These are phyloP conservation scores for Prenolepis imparis DNA, from an alignment of 2,888 invertebrate species.

Conservation along the genomic window DNA sequence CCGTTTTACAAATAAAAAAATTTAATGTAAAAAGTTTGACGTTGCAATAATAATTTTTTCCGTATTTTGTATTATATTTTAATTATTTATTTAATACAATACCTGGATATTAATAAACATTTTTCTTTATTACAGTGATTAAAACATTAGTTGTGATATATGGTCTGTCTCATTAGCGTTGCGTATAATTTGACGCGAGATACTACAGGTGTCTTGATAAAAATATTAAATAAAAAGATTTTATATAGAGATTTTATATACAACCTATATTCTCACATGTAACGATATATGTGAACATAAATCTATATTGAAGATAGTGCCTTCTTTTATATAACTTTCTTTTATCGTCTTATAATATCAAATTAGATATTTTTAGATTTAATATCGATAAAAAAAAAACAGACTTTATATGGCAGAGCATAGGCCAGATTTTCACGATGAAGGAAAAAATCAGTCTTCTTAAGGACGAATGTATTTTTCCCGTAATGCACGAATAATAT, in stretches of 20 bases:
- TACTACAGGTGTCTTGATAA: not conserved
- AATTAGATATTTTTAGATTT: constrained; percentile 4
- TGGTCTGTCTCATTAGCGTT: not conserved
- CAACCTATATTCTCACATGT: no score
- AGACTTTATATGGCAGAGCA: not conserved
- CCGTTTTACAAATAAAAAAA: no score
- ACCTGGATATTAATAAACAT: not conserved
- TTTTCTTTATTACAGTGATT: not conserved
- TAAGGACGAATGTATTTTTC: constrained; percentile 36
- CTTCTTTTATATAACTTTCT: not conserved
- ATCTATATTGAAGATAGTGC: not conserved
- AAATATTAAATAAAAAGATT: constrained; percentile 6
- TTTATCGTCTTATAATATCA: not conserved
- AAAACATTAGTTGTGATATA: not conserved
- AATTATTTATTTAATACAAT: no score
- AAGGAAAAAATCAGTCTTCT: constrained; percentile 9
- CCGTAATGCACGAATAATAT: constrained; percentile 40
- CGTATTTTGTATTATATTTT: no score
- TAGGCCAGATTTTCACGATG: not conserved
- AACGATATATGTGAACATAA: not conserved
- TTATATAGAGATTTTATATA: not conserved
- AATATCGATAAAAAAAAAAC: not conserved
- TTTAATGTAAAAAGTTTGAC: no score
- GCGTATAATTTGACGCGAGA: not conserved
- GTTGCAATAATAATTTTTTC: no score